phyloP scores from a whole-genome alignment of 2,888 invertebrate species.

The Strigamia maritima region DNA sequence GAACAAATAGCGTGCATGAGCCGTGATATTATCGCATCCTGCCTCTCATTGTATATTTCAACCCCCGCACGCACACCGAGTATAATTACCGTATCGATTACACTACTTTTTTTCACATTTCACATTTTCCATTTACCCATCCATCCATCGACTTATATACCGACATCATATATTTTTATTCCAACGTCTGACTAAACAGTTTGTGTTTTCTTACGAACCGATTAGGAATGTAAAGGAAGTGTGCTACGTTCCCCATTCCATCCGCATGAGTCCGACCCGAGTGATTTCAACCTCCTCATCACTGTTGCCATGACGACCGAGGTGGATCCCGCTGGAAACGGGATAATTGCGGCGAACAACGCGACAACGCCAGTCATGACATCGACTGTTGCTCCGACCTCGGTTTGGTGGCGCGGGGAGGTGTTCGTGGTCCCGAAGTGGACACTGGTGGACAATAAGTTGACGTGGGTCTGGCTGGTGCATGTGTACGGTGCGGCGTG shows the following conservation, averaged over 20 bases:
- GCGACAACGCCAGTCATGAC: background rate
- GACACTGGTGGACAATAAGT: slow-evolving; percentile 46
- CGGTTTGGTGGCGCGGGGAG: slow-evolving; percentile 35
- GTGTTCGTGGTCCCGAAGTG: slow-evolving; percentile 50
- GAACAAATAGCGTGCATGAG: slow-evolving; percentile 5
- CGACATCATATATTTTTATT: background rate
- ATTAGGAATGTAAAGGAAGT: background rate
- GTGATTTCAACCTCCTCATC: background rate
- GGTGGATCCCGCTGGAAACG: background rate
- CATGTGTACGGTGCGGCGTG: slow-evolving; percentile 60
- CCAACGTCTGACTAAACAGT: background rate
- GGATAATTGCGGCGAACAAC: background rate
- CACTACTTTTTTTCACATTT: background rate
- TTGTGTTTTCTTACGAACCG: background rate
- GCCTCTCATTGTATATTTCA: background rate
- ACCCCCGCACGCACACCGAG: background rate
- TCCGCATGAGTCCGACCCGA: slow-evolving; percentile 6
- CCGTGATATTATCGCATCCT: slow-evolving; percentile 20
- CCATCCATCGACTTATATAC: too few relatives aligned
- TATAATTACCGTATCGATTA: background rate
- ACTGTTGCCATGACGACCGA: background rate
- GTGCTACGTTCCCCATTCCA: slow-evolving; percentile 3
- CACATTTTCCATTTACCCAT: background rate
- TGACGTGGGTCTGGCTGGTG: slow-evolving; percentile 58
- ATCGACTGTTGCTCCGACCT: slow-evolving; percentile 12